Percentiles rank a stretch among this genome's conserved stretches.
These are phyloP conservation scores for Muntiacus reevesi DNA, from an alignment of 2,113 vertebrate genomes.

Conservation along the genomic window DNA sequence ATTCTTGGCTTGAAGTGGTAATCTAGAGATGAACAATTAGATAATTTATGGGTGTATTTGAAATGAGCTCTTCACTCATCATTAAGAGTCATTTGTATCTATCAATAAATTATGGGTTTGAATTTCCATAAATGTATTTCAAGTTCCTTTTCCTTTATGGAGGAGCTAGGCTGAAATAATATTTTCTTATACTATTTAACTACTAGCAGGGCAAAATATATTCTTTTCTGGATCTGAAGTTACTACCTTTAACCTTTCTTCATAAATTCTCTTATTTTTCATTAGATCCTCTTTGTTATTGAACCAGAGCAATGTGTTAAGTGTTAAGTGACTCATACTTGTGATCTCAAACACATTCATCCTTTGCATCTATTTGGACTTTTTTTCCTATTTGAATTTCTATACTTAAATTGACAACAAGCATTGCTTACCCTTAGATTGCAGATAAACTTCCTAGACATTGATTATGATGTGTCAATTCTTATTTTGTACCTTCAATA, in stretches of 20 bases:
- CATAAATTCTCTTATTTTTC: slow-evolving; percentile 1
- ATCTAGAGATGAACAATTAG: background rate
- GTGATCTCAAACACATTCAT: background rate
- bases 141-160: background rate
- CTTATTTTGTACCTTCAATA: background rate
- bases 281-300: background rate
- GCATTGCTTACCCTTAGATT: background rate
- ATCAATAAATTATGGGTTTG: background rate
- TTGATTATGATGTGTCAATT: background rate
- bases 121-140: background rate
- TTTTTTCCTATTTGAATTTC: background rate
- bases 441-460: background rate
- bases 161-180: background rate
- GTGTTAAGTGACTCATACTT: background rate
- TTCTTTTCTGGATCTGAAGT: background rate
- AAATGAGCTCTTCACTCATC: slow-evolving; percentile 34
- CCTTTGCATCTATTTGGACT: background rate
- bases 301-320: background rate
- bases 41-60: slow-evolving; percentile 17
- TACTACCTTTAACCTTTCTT: background rate
- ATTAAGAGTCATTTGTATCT: slow-evolving; percentile 17
- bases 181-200: slow-evolving; percentile 36
- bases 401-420: background rate
- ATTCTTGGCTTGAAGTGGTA: slow-evolving; percentile 7
- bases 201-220: background rate